These are phyloP conservation scores for Pachydiplax longipennis DNA, from an alignment of 2,888 invertebrate genomes.

Conservation along the genomic window DNA sequence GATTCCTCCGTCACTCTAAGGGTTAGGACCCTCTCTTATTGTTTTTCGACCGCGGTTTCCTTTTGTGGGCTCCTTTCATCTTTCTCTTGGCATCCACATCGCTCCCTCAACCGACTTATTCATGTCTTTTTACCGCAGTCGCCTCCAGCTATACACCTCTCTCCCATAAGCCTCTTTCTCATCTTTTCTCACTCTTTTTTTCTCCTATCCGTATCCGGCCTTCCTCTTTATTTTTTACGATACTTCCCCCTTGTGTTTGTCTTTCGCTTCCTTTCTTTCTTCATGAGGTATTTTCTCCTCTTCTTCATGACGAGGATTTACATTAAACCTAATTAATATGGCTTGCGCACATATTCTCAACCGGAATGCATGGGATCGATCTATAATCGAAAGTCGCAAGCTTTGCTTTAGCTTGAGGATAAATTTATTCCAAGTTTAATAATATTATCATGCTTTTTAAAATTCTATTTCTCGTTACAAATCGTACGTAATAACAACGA, in stretches of 20 bases:
- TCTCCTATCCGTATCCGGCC: not conserved
- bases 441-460: no score
- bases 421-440: no score
- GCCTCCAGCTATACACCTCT: not conserved
- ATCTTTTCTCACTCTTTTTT: not conserved
- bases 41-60: not conserved
- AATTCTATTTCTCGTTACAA: no score
- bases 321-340: no score
- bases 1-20: conserved; percentile 3
- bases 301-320: no score
- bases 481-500: no score
- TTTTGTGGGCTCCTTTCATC: not conserved
- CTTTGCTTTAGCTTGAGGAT: no score
- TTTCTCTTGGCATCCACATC: not conserved
- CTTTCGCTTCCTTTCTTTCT: not conserved
- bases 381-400: no score
- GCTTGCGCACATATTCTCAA: no score
- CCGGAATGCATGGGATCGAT: no score
- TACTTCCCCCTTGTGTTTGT: not conserved
- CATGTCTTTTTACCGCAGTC: not conserved
- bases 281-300: not conserved
- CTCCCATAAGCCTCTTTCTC: not conserved
- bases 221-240: not conserved
- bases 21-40: conserved; percentile 2
- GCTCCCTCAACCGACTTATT: not conserved